These are phyloP conservation scores for Carterocephalus palaemon DNA, from an alignment of 2,888 invertebrate genomes.

Conservation along the genomic window DNA sequence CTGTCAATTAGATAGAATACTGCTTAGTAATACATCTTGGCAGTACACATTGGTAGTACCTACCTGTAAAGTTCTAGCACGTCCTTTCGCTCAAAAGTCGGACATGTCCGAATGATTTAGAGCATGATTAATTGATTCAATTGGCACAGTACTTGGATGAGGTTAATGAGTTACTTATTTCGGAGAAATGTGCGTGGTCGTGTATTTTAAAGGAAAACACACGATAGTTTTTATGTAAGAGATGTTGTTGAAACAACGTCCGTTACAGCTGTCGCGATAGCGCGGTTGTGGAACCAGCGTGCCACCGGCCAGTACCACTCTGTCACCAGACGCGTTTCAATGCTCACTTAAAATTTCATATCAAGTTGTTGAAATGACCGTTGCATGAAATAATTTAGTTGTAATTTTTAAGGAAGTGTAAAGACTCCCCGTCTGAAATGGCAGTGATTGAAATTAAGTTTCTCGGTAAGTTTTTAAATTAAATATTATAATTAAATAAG, in stretches of 20 bases:
- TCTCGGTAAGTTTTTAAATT: conserved; percentile 53
- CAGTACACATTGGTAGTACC: too few relatives aligned
- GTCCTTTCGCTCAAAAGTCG: too few relatives aligned
- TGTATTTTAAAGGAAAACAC: conserved; percentile 2
- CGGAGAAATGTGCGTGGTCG: conserved; percentile 1
- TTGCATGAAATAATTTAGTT: conserved; percentile 21
- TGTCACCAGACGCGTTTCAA: conserved; percentile 30
- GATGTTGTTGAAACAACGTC: conserved; percentile 25
- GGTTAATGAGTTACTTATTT: too few relatives aligned
- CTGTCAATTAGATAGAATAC: too few relatives aligned
- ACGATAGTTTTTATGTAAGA: conserved; percentile 12
- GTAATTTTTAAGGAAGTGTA: conserved; percentile 1
- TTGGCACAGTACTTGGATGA: too few relatives aligned
- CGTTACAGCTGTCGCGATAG: conserved; percentile 26
- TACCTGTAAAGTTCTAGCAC: too few relatives aligned
- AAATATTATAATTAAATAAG: too few relatives aligned
- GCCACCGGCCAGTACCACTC: conserved; percentile 27
- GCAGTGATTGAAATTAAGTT: conserved; percentile 61
- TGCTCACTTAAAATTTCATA: conserved; percentile 19
- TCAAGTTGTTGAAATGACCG: conserved; percentile 30
- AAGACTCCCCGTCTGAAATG: conserved; percentile 45
- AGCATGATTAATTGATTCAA: too few relatives aligned
- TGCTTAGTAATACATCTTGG: too few relatives aligned
- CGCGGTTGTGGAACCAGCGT: conserved; percentile 2
- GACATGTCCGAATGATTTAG: too few relatives aligned